Evolutionary conservation across 2,797 vertebrate species (phyloP), one percentile per base, ranked within the genome.

Genomic region (Cuniculus paca): DNA sequence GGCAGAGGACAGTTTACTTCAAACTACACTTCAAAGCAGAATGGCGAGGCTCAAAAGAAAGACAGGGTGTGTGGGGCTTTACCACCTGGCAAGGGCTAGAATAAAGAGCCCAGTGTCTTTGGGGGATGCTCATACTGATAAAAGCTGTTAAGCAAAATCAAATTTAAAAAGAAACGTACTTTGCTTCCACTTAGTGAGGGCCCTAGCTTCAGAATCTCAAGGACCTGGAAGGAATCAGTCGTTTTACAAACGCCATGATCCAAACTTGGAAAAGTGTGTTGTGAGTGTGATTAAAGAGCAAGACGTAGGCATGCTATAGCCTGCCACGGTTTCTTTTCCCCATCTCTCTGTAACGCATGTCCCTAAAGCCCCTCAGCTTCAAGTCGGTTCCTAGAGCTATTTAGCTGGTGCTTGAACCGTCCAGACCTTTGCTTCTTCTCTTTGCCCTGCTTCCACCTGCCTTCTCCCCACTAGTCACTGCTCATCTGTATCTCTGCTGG

Each of bases 11-110:
- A 78, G 84, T 89, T 90, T 63, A 84, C 97, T 92, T 97, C 96
- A 98, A 96, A 98, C 97, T 95, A 97, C 90, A 98, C 97, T 98
- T 98, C 98, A 98, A 98, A 98, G 98, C 88, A 54, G 22, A 83
- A 94, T 52, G 97, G 42, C 93, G 90, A 31, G 91, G 98, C 97
- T 98, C 97, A 81, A 34, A 45, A 61, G 77, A 54, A 63, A 91
- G n/a, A 31, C 1, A 56, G 42, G 19, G 78, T 26, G 9, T 74
- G 22, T 17, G 7, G 19, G 5, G 6, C 79, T 77, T 82, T 26
- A 77, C 68, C 56, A 22, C 82, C 26, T 48, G 48, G 80, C 75
- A 92, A 74, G 88, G 92, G 36, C 20, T 65, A 82, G 19, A 72
- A n/a, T 74, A 36, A 63, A 87, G 75, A 88, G 26, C 42, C 16